Evolutionary conservation across 2,888 invertebrate genomes (phyloP).

Genomic region (Sepiola atlantica): DNA sequence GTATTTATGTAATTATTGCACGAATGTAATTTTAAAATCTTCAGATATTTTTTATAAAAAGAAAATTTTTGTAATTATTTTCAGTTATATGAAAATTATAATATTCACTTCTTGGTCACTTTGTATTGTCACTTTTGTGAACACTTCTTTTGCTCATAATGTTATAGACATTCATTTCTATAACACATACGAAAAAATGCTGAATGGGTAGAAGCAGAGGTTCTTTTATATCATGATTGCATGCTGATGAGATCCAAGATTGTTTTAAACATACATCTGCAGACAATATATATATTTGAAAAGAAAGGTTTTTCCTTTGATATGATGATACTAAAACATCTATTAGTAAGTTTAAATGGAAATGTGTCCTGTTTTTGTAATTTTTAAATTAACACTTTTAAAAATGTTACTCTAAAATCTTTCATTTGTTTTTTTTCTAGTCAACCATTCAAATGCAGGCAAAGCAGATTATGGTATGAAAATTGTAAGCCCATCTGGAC

Average conservation of each 20-base stretch:
- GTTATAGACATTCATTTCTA: no score
- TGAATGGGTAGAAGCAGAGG: no score
- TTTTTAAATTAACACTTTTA: background rate
- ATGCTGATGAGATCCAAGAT: no score
- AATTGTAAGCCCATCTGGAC: slow-evolving; percentile 90
- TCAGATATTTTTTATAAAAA: background rate
- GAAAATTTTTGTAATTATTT: no score
- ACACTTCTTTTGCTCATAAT: no score
- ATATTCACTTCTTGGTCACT: no score
- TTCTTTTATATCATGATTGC: no score
- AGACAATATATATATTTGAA: background rate
- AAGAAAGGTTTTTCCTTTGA: background rate
- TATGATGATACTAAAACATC: background rate
- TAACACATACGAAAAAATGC: no score
- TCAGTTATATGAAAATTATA: no score
- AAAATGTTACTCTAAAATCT: background rate
- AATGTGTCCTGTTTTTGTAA: background rate
- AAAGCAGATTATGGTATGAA: slow-evolving; percentile 90
- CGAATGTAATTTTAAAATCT: no score
- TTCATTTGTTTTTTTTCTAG: slow-evolving; percentile 76
- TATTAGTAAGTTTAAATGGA: background rate
- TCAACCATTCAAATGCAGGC: slow-evolving; percentile 91
- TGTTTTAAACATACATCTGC: no score
- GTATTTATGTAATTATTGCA: background rate
- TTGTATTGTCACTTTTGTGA: no score